Evolutionary conservation across 2,888 invertebrate genomes (phyloP), one percentile per base, ranked within the genome.

Genomic region (Agrilus cyanescens): DNA sequence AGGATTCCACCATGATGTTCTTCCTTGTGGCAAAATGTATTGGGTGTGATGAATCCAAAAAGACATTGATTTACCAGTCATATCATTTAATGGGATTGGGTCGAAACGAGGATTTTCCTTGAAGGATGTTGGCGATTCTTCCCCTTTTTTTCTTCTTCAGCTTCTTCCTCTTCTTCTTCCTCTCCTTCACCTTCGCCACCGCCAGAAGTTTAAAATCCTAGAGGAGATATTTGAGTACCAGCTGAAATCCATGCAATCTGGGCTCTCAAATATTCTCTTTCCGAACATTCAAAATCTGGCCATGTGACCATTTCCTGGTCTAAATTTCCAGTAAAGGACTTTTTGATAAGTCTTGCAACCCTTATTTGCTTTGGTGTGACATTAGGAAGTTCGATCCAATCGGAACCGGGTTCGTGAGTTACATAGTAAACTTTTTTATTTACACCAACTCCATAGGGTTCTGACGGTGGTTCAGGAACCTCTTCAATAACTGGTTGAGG

Each of bases 1-100:
- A 16, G 85, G 81, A 58, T 82, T 78, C 78, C 81, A 85, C 78
- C 82, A 85, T 0, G 74, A 66, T 0, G 80, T 75, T 25, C 88
- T 72, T 15, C 62, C 91, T 68, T 91, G 90, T 33, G 75, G 71
- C 16, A 91, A 71, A 54, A 93, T 83, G 58, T 83, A 77, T 7
- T 75, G 72, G 5, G 80, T 76, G 53, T 87, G 83, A 62, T 93
- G 93, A 29, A 88, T 86, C 93, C 93, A 93, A 63, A 80, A 81
- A 4, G 76, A 71, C 55, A 85, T 65, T 36, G 75, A 74, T 0
- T 75, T 64, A 52, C 86, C 82, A 13, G 75, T 58, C 10, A 91
- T 67, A 44, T 85, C 82, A 50, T 76, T 75, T n/a, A 82, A 57
- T 0, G 81, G 70, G 42, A 81, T 71, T 0, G 82, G 78, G 49